Percentiles rank a stretch among this genome's conserved stretches.
These are phyloP conservation scores for Indri indri DNA, from an alignment of 2,113 vertebrate genomes.

Conservation along the genomic window DNA sequence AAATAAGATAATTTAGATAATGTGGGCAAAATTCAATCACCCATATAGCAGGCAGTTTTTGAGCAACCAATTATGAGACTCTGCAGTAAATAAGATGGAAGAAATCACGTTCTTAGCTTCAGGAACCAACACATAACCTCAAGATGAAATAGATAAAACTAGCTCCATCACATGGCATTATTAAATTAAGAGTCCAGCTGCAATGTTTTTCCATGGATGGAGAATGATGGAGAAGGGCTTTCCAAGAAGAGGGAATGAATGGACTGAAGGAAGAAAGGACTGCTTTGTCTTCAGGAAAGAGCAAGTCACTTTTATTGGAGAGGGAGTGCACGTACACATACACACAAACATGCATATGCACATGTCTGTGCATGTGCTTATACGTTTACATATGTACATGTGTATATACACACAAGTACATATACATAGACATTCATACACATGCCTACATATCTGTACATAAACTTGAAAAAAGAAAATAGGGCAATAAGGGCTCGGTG, in stretches of 20 bases:
- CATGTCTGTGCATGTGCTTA: background rate
- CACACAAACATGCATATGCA: background rate
- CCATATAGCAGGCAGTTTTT: background rate
- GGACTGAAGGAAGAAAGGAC: background rate
- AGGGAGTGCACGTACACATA: background rate
- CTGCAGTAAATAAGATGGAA: background rate
- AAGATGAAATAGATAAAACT: background rate
- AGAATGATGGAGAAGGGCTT: background rate
- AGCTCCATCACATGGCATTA: background rate
- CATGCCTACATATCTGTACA: background rate
- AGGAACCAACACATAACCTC: background rate
- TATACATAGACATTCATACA: background rate
- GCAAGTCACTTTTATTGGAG: background rate
- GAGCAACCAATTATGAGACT: background rate
- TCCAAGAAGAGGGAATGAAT: background rate
- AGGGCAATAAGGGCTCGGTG: background rate
- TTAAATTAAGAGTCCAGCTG: background rate
- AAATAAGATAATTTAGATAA: background rate
- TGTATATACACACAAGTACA: background rate
- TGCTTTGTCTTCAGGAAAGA: background rate
- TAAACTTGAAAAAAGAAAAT: background rate
- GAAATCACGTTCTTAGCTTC: background rate
- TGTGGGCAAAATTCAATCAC: background rate
- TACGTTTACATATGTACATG: background rate
- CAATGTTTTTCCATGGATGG: background rate